phyloP scores from a whole-genome alignment of 2,797 vertebrate species.

The Anableps anableps region DNA sequence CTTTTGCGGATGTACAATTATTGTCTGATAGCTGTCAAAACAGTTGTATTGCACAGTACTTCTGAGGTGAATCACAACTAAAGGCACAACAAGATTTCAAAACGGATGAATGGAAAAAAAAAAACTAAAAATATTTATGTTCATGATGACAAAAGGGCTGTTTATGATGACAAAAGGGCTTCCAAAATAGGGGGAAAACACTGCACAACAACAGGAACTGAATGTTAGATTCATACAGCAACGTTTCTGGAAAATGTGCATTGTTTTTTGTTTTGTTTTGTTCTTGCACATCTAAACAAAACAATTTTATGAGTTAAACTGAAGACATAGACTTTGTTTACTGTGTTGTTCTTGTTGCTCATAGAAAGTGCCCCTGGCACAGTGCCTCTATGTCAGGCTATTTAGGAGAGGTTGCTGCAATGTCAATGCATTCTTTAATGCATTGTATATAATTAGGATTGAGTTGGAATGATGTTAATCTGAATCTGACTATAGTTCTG shows the following conservation, averaged over 20 bases:
- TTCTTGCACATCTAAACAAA: no score
- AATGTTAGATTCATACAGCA: neutral
- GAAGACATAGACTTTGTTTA: neutral
- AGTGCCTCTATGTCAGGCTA: neutral
- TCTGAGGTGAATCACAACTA: neutral
- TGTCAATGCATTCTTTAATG: neutral
- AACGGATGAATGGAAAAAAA: neutral
- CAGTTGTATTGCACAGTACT: neutral
- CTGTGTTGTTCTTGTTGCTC: neutral
- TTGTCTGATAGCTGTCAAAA: constrained; percentile 6
- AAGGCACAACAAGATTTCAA: neutral
- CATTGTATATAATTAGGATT: neutral
- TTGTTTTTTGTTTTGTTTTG: neutral
- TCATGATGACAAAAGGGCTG: neutral
- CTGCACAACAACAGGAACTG: neutral
- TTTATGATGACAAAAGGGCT: neutral
- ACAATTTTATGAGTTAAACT: neutral
- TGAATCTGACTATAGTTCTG: neutral
- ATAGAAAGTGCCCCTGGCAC: neutral
- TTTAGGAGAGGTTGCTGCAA: neutral
- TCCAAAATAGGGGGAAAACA: neutral
- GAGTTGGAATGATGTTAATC: neutral
- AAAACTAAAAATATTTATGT: neutral
- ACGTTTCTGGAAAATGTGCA: neutral
- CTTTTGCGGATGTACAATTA: neutral